Evolutionary conservation across 92 coral and sea anemone genomes (phyloP), one percentile per base, ranked within the genome.

Genomic region (Porites evermanni): DNA sequence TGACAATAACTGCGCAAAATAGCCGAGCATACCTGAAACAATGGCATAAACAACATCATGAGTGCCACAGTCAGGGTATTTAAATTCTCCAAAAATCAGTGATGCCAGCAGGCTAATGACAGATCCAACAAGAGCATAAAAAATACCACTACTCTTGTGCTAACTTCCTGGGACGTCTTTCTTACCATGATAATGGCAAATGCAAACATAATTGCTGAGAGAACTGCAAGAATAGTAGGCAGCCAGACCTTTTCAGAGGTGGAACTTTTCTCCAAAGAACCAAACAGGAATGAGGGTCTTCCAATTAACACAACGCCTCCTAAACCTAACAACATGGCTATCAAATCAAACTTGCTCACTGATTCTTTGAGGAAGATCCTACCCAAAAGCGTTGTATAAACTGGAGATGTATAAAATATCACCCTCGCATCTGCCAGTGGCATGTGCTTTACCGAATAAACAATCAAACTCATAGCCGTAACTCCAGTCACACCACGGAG

Each of bases 341-440:
- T 18, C 1, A 87, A 71, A 64, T 93, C 94, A 29, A 84, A 75
- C 64, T 83, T 74, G 61, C 87, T 93, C 79, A 92, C 79, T 0
- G 80, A 53, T 32, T 95, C 98, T 47, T 83, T 79, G 6, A 95
- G 89, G 82, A 95, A 70, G 50, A 90, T 71, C 52, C 77, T 88
- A n/a, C 92, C 96, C 54, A 95, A 77, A 11, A 95, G 81, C 7
- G 95, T 95, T 7, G 94, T 90, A 70, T 87, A 91, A n/a, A 95
- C 86, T 0, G 96, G 96, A 47, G 92, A 70, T 1, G 96, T 88
- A 69, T 91, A 95, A 58, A 87, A 52, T 12, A 95, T 77, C 6
- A 92, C 93, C 18, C 93, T 93, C 3, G 98, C 94, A 38, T 95
- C 98, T 1, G 95, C 94, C n/a, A 95, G 51, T 23, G 95, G 93